phyloP scores from a whole-genome alignment of 2,797 vertebrate genomes.

The Liasis olivaceus region DNA sequence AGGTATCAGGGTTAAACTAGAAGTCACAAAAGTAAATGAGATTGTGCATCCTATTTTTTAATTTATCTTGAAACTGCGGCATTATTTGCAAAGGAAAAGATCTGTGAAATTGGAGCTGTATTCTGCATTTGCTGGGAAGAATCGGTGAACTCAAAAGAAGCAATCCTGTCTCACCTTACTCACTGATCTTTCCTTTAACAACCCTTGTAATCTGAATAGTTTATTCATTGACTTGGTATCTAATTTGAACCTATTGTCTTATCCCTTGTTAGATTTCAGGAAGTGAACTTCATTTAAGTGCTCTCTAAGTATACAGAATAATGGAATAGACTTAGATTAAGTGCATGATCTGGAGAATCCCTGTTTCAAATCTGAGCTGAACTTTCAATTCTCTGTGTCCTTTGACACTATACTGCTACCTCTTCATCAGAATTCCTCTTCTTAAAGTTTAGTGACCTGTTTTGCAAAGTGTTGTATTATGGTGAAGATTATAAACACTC shows the following conservation, averaged over 20 bases:
- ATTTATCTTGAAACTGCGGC: neutral
- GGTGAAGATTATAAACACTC: neutral
- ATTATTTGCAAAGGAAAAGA: neutral
- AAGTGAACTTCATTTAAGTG: neutral
- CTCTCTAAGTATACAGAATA: neutral
- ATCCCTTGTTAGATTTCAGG: neutral
- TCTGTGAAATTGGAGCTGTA: neutral
- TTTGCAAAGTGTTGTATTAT: neutral
- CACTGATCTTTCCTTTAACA: neutral
- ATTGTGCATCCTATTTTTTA: neutral
- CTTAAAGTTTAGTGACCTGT: neutral
- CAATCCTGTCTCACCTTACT: too few species aligned
- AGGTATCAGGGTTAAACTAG: neutral
- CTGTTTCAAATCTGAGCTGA: neutral
- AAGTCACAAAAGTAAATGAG: neutral
- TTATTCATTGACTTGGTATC: neutral
- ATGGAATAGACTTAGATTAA: neutral
- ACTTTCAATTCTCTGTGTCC: neutral
- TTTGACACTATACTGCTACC: neutral
- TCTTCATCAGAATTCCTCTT: neutral
- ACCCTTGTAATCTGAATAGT: too few species aligned
- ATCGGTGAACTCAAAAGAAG: neutral
- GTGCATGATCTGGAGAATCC: neutral
- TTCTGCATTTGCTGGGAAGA: neutral
- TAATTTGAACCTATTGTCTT: neutral